These are phyloP conservation scores for Anastrepha obliqua DNA, from an alignment of 1,140 invertebrate species.

Conservation along the genomic window DNA sequence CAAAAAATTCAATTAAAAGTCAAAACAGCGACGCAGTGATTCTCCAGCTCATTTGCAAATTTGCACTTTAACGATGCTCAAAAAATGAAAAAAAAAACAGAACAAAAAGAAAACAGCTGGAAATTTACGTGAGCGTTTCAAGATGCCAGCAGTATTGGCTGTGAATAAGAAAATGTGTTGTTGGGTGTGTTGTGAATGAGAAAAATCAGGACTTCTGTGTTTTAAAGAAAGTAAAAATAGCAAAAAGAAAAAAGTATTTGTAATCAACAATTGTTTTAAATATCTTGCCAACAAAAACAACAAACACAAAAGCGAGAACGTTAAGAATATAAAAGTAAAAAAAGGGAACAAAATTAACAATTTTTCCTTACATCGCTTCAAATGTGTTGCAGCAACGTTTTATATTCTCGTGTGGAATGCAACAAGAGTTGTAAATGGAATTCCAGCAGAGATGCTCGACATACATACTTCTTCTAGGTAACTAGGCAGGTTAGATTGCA, in stretches of 20 bases:
- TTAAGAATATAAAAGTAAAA: conserved; percentile 2
- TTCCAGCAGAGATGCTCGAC: background rate
- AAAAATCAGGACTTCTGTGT: background rate
- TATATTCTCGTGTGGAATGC: too few relatives aligned
- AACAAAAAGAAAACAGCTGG: conserved; percentile 12
- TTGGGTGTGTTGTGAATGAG: background rate
- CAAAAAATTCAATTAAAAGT: conserved; percentile 49
- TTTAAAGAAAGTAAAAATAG: background rate
- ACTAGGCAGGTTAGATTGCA: too few relatives aligned
- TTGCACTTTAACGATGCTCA: conserved; percentile 18
- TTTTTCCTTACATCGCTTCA: background rate
- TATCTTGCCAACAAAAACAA: background rate
- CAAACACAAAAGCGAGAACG: background rate
- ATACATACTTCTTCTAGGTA: too few relatives aligned
- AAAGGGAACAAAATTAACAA: conserved; percentile 9
- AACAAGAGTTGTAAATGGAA: too few relatives aligned
- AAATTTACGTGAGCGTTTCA: background rate
- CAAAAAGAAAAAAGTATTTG: background rate
- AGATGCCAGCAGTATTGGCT: background rate
- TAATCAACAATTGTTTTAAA: conserved; percentile 43
- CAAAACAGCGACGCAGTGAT: conserved; percentile 9
- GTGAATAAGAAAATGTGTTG: background rate
- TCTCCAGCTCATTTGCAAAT: conserved; percentile 45
- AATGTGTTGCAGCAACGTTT: too few relatives aligned
- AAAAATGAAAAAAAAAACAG: background rate